Conservation (phyloP, 2,888 invertebrate species). For the Chrysina gloriosa region DNA sequence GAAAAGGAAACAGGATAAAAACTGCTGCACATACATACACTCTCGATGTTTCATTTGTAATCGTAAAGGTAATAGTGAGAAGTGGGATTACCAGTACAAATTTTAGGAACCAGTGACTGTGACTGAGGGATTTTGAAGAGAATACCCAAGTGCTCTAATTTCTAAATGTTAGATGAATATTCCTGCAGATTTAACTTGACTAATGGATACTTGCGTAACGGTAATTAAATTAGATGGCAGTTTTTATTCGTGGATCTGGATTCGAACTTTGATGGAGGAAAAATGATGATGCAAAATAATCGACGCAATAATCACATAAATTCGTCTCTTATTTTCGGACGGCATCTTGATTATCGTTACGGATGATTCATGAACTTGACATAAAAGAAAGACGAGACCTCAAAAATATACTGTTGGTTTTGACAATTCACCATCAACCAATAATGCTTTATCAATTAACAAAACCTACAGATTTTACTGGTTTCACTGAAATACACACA, state of each 20-base stretch:
- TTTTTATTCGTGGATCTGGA: conserved; percentile 21
- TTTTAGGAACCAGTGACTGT: conserved; percentile 61
- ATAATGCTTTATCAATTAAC: conserved; percentile 50
- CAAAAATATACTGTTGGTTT: conserved; percentile 67
- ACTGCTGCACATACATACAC: conserved; percentile 59
- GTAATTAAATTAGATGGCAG: neutral
- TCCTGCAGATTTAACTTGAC: conserved; percentile 66
- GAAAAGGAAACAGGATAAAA: conserved; percentile 23
- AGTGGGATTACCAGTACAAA: conserved; percentile 62
- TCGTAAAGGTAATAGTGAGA: conserved; percentile 60
- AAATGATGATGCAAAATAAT: conserved; percentile 49
- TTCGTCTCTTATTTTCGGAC: neutral
- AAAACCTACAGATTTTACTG: conserved; percentile 42
- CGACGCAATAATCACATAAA: neutral
- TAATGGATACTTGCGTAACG: conserved; percentile 46
- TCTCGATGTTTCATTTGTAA: conserved; percentile 58
- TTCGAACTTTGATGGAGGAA: conserved; percentile 27
- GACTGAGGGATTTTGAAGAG: conserved; percentile 63
- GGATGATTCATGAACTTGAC: conserved; percentile 58
- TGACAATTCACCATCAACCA: conserved; percentile 63
- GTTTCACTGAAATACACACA: conserved; percentile 29
- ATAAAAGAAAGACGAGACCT: conserved; percentile 59
- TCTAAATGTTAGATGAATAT: conserved; percentile 57
- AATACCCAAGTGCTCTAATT: conserved; percentile 65
- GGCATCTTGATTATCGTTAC: conserved; percentile 48